Evolutionary conservation across 2,113 vertebrate species (phyloP), one percentile per base, ranked within the genome.

Genomic region (Chloroceryle aenea): DNA sequence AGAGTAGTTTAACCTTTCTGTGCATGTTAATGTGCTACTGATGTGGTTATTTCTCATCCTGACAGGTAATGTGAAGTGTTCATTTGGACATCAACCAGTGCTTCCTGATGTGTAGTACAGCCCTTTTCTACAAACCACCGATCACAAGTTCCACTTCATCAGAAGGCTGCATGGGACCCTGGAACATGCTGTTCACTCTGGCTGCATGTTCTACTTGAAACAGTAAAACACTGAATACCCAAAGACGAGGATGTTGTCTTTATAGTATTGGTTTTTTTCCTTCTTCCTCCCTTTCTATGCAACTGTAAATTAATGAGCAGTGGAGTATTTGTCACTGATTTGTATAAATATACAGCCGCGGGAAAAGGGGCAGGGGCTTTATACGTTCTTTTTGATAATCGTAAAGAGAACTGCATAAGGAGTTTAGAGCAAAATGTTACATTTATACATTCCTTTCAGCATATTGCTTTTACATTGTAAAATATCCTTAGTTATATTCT

Each of bases 231-330:
- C 98, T 98, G 96, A 98, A 98, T 97, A 98, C 98, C 99, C 99
- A 99, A 99, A 99, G 99, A 99, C 80, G 23, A 98, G 94, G 96
- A 97, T 98, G 97, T 98, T 98, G 98, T 97, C 98, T 99, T 98
- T 98, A 97, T 97, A 97, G 95, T 97, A 96, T 92, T 29, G 29
- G 22, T 23, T 26, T 98, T 92, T 97, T 97, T 97, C 52, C 97
- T 96, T 98, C 97, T 98, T 98, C 98, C 97, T 98, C 98, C 98
- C 97, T 98, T 99, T 99, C 99, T 99, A 99, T 99, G 99, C 99
- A 99, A 99, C 93, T 99, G 99, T 99, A 99, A 98, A 99, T 99
- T 98, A 98, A 98, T 88, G 97, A 98, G 98, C 97, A 98, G 97
- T 99, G 98, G 98, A 98, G 98, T 98, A 98, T 98, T 98, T 98